Evolutionary conservation across 1,140 invertebrate species (phyloP).

Genomic region (Drosophila bocki): DNA sequence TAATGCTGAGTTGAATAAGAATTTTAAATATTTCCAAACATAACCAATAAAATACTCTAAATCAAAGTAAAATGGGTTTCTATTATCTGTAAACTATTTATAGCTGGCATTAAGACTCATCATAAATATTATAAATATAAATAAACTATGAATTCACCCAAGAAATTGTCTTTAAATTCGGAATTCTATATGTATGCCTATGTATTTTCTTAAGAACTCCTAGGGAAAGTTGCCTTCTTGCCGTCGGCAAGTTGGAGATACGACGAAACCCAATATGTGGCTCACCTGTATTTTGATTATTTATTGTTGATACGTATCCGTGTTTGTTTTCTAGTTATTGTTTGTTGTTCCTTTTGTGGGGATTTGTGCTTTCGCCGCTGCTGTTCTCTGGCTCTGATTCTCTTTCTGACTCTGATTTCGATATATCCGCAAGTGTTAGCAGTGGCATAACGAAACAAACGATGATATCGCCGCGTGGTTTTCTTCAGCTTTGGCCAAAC

Average conservation of each 20-base stretch:
- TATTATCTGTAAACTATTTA: background rate
- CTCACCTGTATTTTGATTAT: slow-evolving; percentile 59
- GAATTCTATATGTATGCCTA: background rate
- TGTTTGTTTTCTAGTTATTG: slow-evolving; percentile 32
- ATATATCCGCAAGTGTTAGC: slow-evolving; percentile 40
- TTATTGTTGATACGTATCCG: slow-evolving; percentile 56
- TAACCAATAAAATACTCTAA: background rate
- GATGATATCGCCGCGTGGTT: slow-evolving; percentile 1
- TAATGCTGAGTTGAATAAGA: background rate
- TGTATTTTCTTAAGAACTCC: background rate
- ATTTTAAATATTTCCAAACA: no score
- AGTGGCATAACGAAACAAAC: slow-evolving; percentile 9
- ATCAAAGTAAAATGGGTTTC: background rate
- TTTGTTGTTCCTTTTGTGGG: slow-evolving; percentile 33
- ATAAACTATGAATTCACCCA: background rate
- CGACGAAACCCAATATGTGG: slow-evolving; percentile 23
- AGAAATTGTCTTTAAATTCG: background rate
- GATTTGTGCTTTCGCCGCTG: slow-evolving; percentile 43
- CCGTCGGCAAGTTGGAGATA: slow-evolving; percentile 35
- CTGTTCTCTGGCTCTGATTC: slow-evolving; percentile 2
- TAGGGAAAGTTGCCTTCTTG: slow-evolving; percentile 1
- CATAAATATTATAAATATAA: slow-evolving; percentile 1
- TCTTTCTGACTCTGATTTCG: slow-evolving; percentile 1
- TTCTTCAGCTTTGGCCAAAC: slow-evolving; percentile 11
- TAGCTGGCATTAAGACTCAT: background rate